phyloP scores from a whole-genome alignment of 2,888 invertebrate genomes.

The Drosophila paranaensis region DNA sequence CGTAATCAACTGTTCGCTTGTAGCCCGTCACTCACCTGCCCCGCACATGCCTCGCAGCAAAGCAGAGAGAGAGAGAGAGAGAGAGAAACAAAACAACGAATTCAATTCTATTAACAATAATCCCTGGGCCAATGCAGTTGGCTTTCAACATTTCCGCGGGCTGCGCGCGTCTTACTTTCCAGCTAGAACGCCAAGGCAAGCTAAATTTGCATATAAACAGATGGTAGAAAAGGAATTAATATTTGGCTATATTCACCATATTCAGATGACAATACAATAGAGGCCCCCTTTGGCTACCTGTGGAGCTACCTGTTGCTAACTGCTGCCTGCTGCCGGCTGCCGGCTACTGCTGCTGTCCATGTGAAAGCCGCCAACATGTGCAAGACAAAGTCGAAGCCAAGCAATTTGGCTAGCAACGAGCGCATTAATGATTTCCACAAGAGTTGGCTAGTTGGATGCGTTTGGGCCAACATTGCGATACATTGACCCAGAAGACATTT shows the following conservation, averaged over 20 bases:
- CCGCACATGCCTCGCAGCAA: conserved; percentile 26
- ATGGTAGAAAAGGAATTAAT: conserved; percentile 67
- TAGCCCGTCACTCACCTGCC: conserved; percentile 35
- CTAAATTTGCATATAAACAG: conserved; percentile 71
- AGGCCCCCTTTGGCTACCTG: conserved; percentile 25
- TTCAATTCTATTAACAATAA: conserved; percentile 38
- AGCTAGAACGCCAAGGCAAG: conserved; percentile 19
- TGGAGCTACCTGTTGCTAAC: conserved; percentile 6
- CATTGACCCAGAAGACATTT: conserved; percentile 79
- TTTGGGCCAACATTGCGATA: conserved; percentile 56
- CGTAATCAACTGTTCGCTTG: conserved; percentile 52
- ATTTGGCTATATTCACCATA: conserved; percentile 79
- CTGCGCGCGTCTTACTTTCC: conserved; percentile 65
- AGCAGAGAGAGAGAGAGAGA: neutral
- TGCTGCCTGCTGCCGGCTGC: conserved; percentile 25
- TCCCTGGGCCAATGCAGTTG: conserved; percentile 29
- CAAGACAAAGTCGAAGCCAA: conserved; percentile 30
- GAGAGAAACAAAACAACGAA: neutral
- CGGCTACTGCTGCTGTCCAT: conserved; percentile 30
- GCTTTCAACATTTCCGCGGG: conserved; percentile 73
- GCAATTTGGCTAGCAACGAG: conserved; percentile 47
- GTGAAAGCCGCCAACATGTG: conserved; percentile 61
- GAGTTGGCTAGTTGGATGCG: conserved; percentile 26
- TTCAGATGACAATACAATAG: conserved; percentile 78
- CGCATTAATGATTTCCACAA: conserved; percentile 75